A percentile compares a stretch with the other conserved stretches of the same genome.
These are phyloP conservation scores for Acromyrmex charruanus DNA, from an alignment of 1,140 invertebrate genomes.

Conservation along the genomic window DNA sequence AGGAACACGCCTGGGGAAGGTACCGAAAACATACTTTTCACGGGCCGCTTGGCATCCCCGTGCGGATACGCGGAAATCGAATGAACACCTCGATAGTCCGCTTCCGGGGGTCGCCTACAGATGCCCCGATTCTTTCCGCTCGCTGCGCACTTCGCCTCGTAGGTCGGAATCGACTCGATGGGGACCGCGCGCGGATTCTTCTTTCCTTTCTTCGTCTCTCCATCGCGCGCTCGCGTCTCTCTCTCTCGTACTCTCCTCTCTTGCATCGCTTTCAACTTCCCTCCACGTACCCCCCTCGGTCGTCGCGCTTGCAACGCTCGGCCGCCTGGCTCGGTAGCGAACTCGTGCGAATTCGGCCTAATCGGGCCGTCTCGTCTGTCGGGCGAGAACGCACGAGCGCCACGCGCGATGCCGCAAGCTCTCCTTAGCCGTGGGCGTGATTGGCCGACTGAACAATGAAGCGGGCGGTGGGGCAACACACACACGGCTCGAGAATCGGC, in stretches of 20 bases:
- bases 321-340: conserved; percentile 44
- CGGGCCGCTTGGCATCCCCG: not conserved
- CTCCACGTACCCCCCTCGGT: not conserved
- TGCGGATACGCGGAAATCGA: conserved; percentile 31
- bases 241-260: not conserved
- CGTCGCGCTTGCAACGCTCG: not conserved
- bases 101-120: conserved; percentile 22
- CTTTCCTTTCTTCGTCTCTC: not conserved
- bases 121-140: conserved; percentile 36
- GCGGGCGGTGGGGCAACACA: conserved; percentile 41
- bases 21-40: conserved; percentile 51
- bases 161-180: conserved; percentile 36
- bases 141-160: conserved; percentile 11
- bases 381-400: conserved; percentile 67
- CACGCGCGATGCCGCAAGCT: conserved; percentile 69
- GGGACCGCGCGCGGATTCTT: conserved; percentile 40
- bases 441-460: conserved; percentile 69
- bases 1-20: not conserved
- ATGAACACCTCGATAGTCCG: not conserved
- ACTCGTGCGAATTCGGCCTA: conserved; percentile 68
- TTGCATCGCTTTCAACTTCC: not conserved
- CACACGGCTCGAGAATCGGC: conserved; percentile 34
- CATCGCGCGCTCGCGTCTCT: not conserved
- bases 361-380: conserved; percentile 62
- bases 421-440: conserved; percentile 65